Percentiles rank a stretch among this genome's conserved stretches.
Evolutionary conservation across 2,888 invertebrate species (phyloP).

Genomic region (Xestia c-nigrum): DNA sequence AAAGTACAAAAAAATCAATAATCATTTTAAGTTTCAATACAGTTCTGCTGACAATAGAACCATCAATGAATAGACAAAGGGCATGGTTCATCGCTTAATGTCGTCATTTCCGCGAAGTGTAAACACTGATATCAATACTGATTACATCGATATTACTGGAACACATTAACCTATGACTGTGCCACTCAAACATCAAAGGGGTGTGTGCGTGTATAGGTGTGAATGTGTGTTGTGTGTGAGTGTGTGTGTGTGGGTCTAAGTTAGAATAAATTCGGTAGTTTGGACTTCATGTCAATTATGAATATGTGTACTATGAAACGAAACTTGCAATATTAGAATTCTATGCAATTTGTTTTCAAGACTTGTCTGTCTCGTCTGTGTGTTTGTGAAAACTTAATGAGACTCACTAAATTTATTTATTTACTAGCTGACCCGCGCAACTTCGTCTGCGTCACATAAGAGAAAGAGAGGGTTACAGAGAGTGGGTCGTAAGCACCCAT

Average conservation of each 20-base stretch:
- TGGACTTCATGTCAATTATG: not conserved
- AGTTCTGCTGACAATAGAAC: conserved; percentile 2
- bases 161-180: conserved; percentile 27
- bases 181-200: not conserved
- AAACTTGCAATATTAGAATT: not conserved
- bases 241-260: not conserved
- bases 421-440: too few species aligned
- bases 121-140: conserved; percentile 36
- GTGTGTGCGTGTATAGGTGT: not conserved
- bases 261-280: not conserved
- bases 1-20: not conserved
- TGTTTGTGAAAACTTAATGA: too few species aligned
- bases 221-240: not conserved
- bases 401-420: too few species aligned
- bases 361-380: too few species aligned
- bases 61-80: not conserved
- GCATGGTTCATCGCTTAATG: not conserved
- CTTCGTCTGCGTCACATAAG: too few species aligned
- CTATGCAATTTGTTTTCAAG: too few species aligned
- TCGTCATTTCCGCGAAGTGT: conserved; percentile 33
- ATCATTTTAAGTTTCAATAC: not conserved
- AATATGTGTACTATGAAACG: not conserved
- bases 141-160: conserved; percentile 36
- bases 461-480: too few species aligned
- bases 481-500: too few species aligned